These are phyloP conservation scores for Agriopis leucophaearia DNA, from an alignment of 2,888 invertebrate genomes.

Conservation along the genomic window DNA sequence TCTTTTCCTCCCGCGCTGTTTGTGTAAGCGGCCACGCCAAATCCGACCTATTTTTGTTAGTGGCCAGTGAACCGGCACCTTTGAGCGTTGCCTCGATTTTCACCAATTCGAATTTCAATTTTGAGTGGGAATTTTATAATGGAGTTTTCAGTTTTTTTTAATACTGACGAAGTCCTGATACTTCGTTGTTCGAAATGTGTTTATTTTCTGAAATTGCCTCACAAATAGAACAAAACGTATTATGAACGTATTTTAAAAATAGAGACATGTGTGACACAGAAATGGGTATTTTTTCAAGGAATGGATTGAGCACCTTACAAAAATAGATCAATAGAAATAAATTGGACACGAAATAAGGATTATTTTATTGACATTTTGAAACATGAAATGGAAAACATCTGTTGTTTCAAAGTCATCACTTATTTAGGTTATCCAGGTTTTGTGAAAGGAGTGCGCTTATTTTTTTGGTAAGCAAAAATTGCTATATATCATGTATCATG, in stretches of 20 bases:
- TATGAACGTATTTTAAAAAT: neutral
- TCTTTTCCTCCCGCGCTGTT: slow-evolving; percentile 53
- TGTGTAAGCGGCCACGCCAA: slow-evolving; percentile 61
- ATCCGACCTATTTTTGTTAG: slow-evolving; percentile 67
- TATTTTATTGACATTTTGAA: neutral
- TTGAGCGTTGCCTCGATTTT: slow-evolving; percentile 27
- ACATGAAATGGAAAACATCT: neutral
- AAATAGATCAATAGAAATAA: slow-evolving; percentile 8
- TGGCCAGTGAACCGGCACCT: slow-evolving; percentile 61
- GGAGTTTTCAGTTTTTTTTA: slow-evolving; percentile 24
- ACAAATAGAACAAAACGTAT: neutral
- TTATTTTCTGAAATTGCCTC: neutral
- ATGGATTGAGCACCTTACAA: neutral
- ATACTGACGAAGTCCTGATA: neutral
- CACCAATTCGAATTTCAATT: slow-evolving; percentile 46
- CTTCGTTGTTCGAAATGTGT: neutral
- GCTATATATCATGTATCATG: too few relatives aligned
- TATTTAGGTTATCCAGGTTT: too few relatives aligned
- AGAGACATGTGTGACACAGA: neutral
- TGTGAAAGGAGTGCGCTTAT: too few relatives aligned
- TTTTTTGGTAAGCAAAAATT: too few relatives aligned
- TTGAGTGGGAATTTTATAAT: slow-evolving; percentile 22
- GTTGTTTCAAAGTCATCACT: too few relatives aligned
- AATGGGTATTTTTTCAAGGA: neutral
- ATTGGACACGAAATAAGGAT: slow-evolving; percentile 1